Evolutionary conservation across 2,888 invertebrate species (phyloP).

Genomic region (Pollenia angustigena): DNA sequence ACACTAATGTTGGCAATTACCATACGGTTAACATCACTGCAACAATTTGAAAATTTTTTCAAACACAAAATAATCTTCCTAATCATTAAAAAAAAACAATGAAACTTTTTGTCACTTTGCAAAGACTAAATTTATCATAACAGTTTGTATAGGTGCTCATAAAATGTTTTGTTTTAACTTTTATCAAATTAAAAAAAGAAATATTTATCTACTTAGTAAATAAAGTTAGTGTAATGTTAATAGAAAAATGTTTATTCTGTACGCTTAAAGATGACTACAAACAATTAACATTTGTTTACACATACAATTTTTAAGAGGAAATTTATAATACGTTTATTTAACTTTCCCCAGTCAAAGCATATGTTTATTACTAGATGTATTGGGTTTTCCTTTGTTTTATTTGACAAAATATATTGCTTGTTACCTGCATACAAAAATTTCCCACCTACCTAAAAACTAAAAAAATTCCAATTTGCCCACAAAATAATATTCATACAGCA

Average conservation of each 20-base stretch:
- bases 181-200: constrained; percentile 1
- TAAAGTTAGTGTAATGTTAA: background rate
- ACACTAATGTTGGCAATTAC: too few relatives aligned
- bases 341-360: constrained; percentile 4
- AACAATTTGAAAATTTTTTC: too few relatives aligned
- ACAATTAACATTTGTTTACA: background rate
- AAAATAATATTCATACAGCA: background rate
- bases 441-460: background rate
- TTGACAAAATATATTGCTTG: background rate
- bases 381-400: background rate
- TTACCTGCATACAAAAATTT: constrained; percentile 16
- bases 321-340: constrained; percentile 6
- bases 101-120: background rate
- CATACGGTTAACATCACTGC: too few relatives aligned
- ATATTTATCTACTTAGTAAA: constrained; percentile 30
- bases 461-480: constrained; percentile 30
- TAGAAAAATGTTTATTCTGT: background rate
- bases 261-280: background rate
- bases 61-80: too few relatives aligned
- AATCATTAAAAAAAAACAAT: too few relatives aligned
- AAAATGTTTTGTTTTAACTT: background rate
- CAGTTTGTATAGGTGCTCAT: background rate
- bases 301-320: background rate
- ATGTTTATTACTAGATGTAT: background rate
- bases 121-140: constrained; percentile 14